Base-by-base conservation (phyloP, 2,797 vertebrate genomes). In the Diglossa cyanea region DNA sequence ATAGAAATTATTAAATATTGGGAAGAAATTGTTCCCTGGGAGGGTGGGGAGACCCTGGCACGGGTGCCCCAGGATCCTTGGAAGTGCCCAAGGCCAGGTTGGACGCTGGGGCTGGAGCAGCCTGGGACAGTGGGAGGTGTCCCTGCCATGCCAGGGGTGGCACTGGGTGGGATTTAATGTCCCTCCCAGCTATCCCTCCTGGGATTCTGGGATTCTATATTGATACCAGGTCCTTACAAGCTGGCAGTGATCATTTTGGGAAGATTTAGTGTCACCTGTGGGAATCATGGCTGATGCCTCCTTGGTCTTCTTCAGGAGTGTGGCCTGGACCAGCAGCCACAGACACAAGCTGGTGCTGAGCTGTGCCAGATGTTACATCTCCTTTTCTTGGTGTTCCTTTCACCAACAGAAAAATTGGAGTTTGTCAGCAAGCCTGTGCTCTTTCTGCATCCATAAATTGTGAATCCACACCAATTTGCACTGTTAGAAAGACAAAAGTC, bases 111-210 rank as follows among this genome's bases (percentile, higher is more conserved):
- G 24, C 2, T 23, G 19, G 40, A 74, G 31, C 40, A 24, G n/a
- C 28, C 53, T 75, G 78, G 71, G 30, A 8, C 2, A 6, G 51
- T 44, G 72, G 44, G 0, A 83, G 17, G 10, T 39, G 65, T 51
- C 44, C 78, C 63, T 63, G 71, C n/a, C 28, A 4, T 18, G 54
- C 25, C 7, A 5, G 3, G 33, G 7, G 4, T 18, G 24, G 9
- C 0, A 21, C 0, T 1, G 19, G 57, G 0, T 51, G 50, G 4
- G 3, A 0, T 45, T 58, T 45, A 14, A 68, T 3, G 5, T 53
- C 18, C 31, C 7, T 51, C 20, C 28, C 28, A 57, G 26, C 24
- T 31, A 42, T 9, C 6, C 6, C 13, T 39, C 16, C 17, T 4
- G 24, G 13, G 7, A 51, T 51, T 44, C 12, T 35, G 25, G 13